phyloP scores from a whole-genome alignment of 2,113 vertebrate species.

The Sinocyclocheilus rhinocerous region DNA sequence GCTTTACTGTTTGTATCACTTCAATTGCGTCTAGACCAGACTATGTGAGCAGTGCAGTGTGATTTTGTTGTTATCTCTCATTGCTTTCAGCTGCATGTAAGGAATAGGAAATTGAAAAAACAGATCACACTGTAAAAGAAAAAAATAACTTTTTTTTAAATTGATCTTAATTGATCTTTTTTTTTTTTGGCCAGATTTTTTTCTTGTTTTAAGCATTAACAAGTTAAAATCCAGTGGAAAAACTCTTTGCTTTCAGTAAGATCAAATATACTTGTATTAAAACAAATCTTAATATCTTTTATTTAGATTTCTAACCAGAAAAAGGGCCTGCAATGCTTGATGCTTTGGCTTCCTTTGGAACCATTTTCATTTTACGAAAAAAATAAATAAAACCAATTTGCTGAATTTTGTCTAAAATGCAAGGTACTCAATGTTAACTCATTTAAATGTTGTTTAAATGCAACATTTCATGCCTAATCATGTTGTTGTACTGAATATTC shows the following conservation, averaged over 20 bases:
- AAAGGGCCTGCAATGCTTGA: not conserved
- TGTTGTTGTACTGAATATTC: not conserved
- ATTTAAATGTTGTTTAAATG: not conserved
- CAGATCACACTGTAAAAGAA: too few species aligned
- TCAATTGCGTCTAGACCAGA: not conserved
- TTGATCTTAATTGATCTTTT: too few species aligned
- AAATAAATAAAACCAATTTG: not conserved
- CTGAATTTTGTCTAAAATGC: not conserved
- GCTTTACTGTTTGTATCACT: not conserved
- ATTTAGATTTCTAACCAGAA: not conserved
- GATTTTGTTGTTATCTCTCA: too few species aligned
- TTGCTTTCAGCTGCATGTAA: too few species aligned
- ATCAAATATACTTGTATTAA: not conserved
- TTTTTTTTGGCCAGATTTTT: not conserved
- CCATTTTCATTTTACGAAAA: not conserved
- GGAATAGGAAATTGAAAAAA: too few species aligned
- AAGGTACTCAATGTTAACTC: not conserved
- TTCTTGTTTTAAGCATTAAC: not conserved
- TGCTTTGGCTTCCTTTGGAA: not conserved
- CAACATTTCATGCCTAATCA: not conserved
- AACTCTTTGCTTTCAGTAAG: not conserved
- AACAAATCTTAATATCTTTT: not conserved
- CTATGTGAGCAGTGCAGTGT: conserved; percentile 19
- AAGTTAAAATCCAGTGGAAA: not conserved
- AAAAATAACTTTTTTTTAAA: too few species aligned